Evolutionary conservation across 2,797 vertebrate species (phyloP), one percentile per base, ranked within the genome.

Genomic region (Eulemur mongoz): DNA sequence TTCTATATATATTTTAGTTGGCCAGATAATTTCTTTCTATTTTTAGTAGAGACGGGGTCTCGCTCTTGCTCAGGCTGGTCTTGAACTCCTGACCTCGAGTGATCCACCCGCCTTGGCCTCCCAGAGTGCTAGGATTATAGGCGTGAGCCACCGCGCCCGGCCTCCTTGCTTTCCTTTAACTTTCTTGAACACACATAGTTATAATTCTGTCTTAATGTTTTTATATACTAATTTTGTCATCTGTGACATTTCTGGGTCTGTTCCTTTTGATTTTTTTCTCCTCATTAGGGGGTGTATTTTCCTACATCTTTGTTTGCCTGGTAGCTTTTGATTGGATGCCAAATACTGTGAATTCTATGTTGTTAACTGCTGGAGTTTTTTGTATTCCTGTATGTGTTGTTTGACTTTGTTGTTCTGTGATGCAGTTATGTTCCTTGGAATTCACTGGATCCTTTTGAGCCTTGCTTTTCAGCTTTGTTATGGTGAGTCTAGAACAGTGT

Each of bases 331-430:
- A 81, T 70, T n/a, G 18, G 69, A 43, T 86, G 81, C 57, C 32
- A 83, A 35, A 92, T 91, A 72, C 13, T 83, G 20, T 86, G 87
- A 75, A 48, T 78, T 93, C 89, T 50, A 59, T 52, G 40, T 75
- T 59, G 61, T 40, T 38, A 50, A 69, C 12, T 75, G 63, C 45
- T 89, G 75, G 91, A 10, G 69, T 40, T 50, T 54, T 93, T 89
- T 85, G 32, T 50, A 43, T 94, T 63, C 32, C 43, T 72, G 1
- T 61, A 61, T 80, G 59, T 70, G 23, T 27, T 89, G 38, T 82
- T 92, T 72, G 52, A 70, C 45, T 85, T 94, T 89, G 22, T 80
- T 80, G 50, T 90, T 89, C 25, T 76, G 59, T 70, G 90, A 81
- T 75, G n/a, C 14, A 59, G 7, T 70, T 93, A 57, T 35, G 50